Conservation (phyloP, 2,888 invertebrate species). For the Xanthostigma xanthostigma region DNA sequence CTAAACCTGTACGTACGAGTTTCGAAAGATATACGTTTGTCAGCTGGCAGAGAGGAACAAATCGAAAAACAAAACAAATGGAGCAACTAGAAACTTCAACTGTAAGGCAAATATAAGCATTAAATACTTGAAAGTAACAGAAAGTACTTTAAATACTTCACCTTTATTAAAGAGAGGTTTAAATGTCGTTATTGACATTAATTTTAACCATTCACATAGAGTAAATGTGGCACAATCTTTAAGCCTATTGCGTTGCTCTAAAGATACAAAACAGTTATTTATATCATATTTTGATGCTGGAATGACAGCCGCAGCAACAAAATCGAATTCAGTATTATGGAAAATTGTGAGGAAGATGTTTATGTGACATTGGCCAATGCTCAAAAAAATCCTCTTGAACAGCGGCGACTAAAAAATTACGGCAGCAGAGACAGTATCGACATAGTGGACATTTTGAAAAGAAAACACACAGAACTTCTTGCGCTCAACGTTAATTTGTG, state of each 20-base stretch:
- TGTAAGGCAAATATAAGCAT: conserved; percentile 9
- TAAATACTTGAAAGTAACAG: conserved; percentile 11
- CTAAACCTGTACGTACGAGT: too few species aligned
- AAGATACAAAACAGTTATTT: conserved; percentile 13
- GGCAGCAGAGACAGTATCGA: too few species aligned
- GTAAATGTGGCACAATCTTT: conserved; percentile 11
- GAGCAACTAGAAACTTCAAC: conserved; percentile 10
- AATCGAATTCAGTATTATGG: conserved; percentile 13
- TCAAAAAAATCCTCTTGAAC: conserved; percentile 7
- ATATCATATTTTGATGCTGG: conserved; percentile 12
- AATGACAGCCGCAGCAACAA: conserved; percentile 13
- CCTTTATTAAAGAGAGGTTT: conserved; percentile 4
- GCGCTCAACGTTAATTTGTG: too few species aligned
- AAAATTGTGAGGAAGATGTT: conserved; percentile 9
- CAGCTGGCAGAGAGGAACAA: conserved; percentile 12
- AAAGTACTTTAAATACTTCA: conserved; percentile 12
- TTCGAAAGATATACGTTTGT: too few species aligned
- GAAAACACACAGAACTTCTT: too few species aligned
- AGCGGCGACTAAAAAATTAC: too few species aligned
- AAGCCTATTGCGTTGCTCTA: conserved; percentile 13
- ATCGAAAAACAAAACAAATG: conserved; percentile 13
- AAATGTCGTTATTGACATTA: conserved; percentile 6
- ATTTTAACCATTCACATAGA: conserved; percentile 12
- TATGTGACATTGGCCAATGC: conserved; percentile 3
- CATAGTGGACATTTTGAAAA: too few species aligned